Base-by-base conservation (phyloP, 2,888 invertebrate species). In the Drosophila mulleri region DNA sequence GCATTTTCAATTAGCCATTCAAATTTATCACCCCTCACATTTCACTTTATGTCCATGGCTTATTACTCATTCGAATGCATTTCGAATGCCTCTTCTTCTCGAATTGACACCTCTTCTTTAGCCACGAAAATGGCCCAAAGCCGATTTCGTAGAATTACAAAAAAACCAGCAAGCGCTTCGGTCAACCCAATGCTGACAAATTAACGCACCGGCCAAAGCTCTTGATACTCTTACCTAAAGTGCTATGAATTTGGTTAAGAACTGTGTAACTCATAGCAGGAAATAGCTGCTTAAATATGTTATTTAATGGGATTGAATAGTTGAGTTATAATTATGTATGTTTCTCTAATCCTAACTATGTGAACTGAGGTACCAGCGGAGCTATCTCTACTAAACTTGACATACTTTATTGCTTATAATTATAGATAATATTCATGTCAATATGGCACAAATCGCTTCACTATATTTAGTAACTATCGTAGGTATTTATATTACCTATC, bases 21-120 rank as follows among this genome's bases (percentile, higher is more conserved):
- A 72, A 86, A 86, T 88, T 83, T 78, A 83, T 88, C 81, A 78
- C 69, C 53, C 67, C 54, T 52, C 50, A 37, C 63, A 62, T 62
- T 67, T 66, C 29, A 65, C 58, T 53, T 52, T 50, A 42, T 41
- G 54, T 58, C 48, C 56, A 35, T 37, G 53, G 54, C 57, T 82
- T 89, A 89, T 89, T 89, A 87, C 79, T 86, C 84, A 85, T 88
- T 85, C 88, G 85, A 84, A 73, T 83, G 78, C 87, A 75, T 89
- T 89, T 83, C 71, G 67, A 85, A 82, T 37, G 3, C 50, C 76
- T 74, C 75, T 77, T 76, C 78, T 86, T 83, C 69, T 72, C 89
- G 84, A 78, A 90, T 87, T 90, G 87, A 88, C 87, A 87, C 89
- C 90, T 87, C 57, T 80, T 61, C 45, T 54, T 66, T n/a, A n/a